Evolutionary conservation across 2,113 vertebrate species (phyloP).

Genomic region (Eclectus roratus): DNA sequence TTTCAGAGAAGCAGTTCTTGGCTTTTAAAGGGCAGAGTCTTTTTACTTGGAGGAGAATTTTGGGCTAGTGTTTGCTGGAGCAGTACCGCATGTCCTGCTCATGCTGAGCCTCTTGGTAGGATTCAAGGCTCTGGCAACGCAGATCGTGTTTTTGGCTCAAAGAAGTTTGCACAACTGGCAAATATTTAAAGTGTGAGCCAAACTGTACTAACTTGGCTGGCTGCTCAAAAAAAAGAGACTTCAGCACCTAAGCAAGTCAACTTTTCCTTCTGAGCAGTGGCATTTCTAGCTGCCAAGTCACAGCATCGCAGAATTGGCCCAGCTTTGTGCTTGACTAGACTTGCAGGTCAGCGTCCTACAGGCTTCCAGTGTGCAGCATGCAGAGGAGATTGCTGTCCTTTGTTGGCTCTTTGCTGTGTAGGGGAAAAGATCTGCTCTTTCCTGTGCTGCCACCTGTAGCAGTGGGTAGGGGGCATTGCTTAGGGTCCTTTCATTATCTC

Average conservation of each 20-base stretch:
- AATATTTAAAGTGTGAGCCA: background rate
- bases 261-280: background rate
- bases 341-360: background rate
- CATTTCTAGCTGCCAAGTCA: background rate
- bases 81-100: rapidly evolving
- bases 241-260: background rate
- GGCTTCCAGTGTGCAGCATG: rapidly evolving
- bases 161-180: background rate
- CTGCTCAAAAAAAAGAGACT: background rate
- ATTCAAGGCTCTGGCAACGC: background rate
- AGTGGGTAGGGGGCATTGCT: background rate
- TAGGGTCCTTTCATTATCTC: rapidly evolving
- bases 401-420: rapidly evolving
- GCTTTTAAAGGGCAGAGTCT: background rate
- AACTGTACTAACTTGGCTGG: background rate
- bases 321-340: background rate
- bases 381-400: background rate
- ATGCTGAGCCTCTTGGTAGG: background rate
- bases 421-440: background rate
- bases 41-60: background rate
- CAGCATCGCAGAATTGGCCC: background rate
- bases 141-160: background rate
- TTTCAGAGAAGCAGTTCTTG: background rate
- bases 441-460: background rate
- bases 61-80: rapidly evolving